Evolutionary conservation across 2,888 invertebrate genomes (phyloP).

Genomic region (Agonopterix heracliana): DNA sequence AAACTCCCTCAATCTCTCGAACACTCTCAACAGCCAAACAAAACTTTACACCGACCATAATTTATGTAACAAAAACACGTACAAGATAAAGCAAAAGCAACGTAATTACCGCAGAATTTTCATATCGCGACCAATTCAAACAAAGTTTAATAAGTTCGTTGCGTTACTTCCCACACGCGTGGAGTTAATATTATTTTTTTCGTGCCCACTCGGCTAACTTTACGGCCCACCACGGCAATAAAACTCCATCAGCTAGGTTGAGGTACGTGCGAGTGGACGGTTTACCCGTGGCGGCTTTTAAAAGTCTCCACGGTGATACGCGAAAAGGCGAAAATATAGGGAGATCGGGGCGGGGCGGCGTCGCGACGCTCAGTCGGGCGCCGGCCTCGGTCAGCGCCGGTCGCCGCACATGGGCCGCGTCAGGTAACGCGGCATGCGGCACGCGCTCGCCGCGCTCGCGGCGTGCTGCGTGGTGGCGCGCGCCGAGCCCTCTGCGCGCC

Average conservation of each 20-base stretch:
- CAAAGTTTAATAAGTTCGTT: conserved; percentile 42
- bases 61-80: too few relatives aligned
- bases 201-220: conserved; percentile 33
- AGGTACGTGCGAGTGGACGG: conserved; percentile 20
- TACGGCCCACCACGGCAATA: conserved; percentile 50
- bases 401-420: conserved; percentile 50
- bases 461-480: conserved; percentile 62
- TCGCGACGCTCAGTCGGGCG: conserved; percentile 68
- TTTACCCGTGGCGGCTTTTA: conserved; percentile 16
- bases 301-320: conserved; percentile 14
- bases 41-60: too few relatives aligned
- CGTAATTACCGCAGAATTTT: background rate
- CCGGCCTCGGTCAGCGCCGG: conserved; percentile 69
- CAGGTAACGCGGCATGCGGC: conserved; percentile 68
- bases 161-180: conserved; percentile 12
- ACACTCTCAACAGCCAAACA: too few relatives aligned
- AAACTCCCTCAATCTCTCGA: too few relatives aligned
- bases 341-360: conserved; percentile 27
- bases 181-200: conserved; percentile 49
- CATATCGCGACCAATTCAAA: conserved; percentile 18
- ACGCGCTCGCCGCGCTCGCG: conserved; percentile 70
- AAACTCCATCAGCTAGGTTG: conserved; percentile 43
- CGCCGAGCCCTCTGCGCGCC: conserved; percentile 61
- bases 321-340: conserved; percentile 3
- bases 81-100: background rate